A percentile compares a stretch with the other conserved stretches of the same genome.
Evolutionary conservation across 2,113 vertebrate species (phyloP).

Genomic region (Prunella fulvescens): DNA sequence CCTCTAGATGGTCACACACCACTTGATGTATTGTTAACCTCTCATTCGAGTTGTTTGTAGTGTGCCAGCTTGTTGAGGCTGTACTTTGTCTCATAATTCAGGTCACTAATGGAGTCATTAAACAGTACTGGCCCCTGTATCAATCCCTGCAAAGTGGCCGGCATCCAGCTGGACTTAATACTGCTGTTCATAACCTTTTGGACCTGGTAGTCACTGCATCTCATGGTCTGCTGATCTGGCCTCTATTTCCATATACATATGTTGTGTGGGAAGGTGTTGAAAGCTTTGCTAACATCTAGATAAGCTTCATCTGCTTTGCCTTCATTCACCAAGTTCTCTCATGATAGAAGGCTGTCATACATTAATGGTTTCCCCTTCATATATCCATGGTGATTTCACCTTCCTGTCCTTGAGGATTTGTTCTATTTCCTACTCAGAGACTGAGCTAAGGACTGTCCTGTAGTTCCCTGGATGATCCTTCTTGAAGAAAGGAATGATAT

Average conservation of each 20-base stretch:
- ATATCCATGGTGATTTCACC: neutral
- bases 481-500: neutral
- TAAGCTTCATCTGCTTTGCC: neutral
- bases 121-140: neutral
- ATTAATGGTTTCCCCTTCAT: neutral
- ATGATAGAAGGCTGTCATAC: neutral
- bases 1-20: neutral
- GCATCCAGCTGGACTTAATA: accelerated
- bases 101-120: neutral
- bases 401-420: neutral
- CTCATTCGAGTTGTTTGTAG: neutral
- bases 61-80: neutral
- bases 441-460: neutral
- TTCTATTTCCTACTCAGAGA: neutral
- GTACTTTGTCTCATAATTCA: neutral
- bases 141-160: neutral
- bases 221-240: neutral
- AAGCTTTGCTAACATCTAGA: neutral
- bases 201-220: neutral
- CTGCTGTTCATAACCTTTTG: neutral
- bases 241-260: neutral
- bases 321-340: neutral
- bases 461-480: neutral
- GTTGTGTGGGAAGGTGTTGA: neutral
- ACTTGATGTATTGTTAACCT: neutral